Evolutionary conservation across 2,888 invertebrate species (phyloP).

Genomic region (Aelia acuminata): DNA sequence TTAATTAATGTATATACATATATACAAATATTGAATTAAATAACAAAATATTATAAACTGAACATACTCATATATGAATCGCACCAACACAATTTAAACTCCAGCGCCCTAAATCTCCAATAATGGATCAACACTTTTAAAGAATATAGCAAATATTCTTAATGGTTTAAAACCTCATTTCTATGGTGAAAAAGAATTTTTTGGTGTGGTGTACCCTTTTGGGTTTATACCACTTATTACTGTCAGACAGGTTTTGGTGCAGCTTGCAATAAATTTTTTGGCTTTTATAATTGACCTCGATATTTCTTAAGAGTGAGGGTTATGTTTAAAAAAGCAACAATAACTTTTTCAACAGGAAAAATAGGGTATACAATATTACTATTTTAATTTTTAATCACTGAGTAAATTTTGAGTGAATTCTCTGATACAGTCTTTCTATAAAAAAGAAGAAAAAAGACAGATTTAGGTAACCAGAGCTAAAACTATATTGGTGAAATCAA

Average conservation of each 20-base stretch:
- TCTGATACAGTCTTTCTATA: too few relatives aligned
- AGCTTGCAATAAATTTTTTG: not conserved
- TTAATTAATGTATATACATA: not conserved
- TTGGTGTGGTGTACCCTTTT: not conserved
- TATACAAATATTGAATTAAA: not conserved
- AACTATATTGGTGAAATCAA: not conserved
- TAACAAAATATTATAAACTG: not conserved
- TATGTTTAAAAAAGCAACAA: not conserved
- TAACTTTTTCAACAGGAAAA: too few relatives aligned
- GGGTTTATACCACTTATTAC: not conserved
- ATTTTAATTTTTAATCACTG: too few relatives aligned
- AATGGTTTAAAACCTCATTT: not conserved
- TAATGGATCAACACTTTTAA: not conserved
- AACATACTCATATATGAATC: not conserved
- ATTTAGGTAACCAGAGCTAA: not conserved
- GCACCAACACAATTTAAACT: not conserved
- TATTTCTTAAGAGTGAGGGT: not conserved
- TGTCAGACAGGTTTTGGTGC: not conserved
- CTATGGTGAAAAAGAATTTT: not conserved
- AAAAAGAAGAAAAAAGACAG: too few relatives aligned
- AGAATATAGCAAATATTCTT: not conserved
- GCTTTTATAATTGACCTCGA: not conserved
- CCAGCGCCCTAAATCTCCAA: not conserved
- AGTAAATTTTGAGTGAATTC: too few relatives aligned
- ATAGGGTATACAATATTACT: too few relatives aligned